Evolutionary conservation across 1,140 invertebrate species (phyloP), one percentile per base, ranked within the genome.

Genomic region (Rhyacophila brunnea): DNA sequence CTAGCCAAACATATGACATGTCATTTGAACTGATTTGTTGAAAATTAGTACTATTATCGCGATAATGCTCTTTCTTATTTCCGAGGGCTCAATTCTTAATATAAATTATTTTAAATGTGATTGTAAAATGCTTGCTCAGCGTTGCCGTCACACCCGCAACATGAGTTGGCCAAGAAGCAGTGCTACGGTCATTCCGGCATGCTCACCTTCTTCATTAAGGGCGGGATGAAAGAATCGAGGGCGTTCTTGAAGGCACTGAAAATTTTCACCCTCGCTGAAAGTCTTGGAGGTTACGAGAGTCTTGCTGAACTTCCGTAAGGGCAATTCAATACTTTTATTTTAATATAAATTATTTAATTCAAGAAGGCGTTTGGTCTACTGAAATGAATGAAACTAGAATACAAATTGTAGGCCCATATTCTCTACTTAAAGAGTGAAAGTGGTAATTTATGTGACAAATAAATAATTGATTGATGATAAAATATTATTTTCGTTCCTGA

Each of bases 271-370:
- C 73, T 98, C n/a, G 96, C 96, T 9, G 95, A 97, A 75, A 97
- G 93, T 77, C 81, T 99, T 28, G 97, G 97, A 46, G 95, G 95
- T 48, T 96, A 90, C 71, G 96, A 99, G 73, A 96, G 93, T 74
- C 83, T 99, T 34, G 89, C 87, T 1, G 89, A 91, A 77, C 73
- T 91, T 60, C 91, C 92, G 88, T 91, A 79, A 86, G 88, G 88
- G 62, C 43, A 17, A 49, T n/a, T n/a, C 3, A n/a, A 40, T 40
- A 40, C 3, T n/a, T 5, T 40, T 4, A n/a, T 6, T 40, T 6
- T 6, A 40, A 13, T 6, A n/a, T 5, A 40, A 40, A 40, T n/a
- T 40, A 40, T 3, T 45, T 18, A 17, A 14, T 45, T 5, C 18
- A 11, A 45, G 4, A 28, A 28, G 23, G 23, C 23, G 4, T 9